These are phyloP conservation scores for Drosophila parabipectinata DNA, from an alignment of 1,140 invertebrate genomes.

Conservation along the genomic window DNA sequence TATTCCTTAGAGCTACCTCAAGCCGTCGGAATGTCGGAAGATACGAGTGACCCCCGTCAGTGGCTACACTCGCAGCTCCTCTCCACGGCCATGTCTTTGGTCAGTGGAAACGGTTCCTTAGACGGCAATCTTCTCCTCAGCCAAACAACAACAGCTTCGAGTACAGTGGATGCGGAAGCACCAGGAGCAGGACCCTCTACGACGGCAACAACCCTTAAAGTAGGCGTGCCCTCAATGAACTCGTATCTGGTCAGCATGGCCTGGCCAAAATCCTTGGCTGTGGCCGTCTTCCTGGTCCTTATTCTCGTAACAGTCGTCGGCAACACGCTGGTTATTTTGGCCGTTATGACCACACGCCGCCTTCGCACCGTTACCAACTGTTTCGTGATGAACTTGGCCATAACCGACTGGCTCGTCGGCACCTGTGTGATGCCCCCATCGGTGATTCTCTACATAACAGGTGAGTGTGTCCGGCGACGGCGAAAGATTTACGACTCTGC, in stretches of 20 bases:
- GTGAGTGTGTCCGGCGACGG: conserved; percentile 83
- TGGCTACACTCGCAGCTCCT: conserved; percentile 23
- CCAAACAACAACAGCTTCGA: conserved; percentile 13
- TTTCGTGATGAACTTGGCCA: conserved; percentile 95
- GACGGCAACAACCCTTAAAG: conserved; percentile 9
- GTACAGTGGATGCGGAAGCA: background rate
- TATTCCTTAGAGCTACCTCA: conserved; percentile 15
- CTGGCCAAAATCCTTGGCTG: conserved; percentile 72
- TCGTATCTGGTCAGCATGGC: conserved; percentile 61
- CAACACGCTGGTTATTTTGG: conserved; percentile 95
- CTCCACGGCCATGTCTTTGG: conserved; percentile 22
- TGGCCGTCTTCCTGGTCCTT: conserved; percentile 85
- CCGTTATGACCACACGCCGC: conserved; percentile 94
- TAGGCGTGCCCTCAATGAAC: conserved; percentile 51
- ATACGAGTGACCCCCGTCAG: conserved; percentile 5
- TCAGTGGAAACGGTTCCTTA: background rate
- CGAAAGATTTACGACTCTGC: conserved; percentile 19
- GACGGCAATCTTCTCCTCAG: conserved; percentile 18
- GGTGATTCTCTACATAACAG: conserved; percentile 88
- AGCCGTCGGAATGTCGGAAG: conserved; percentile 20
- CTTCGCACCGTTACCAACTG: conserved; percentile 97
- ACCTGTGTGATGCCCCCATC: conserved; percentile 97
- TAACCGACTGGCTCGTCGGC: conserved; percentile 95
- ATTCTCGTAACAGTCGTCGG: conserved; percentile 90
- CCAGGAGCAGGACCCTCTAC: background rate